Conservation (phyloP, 2,797 vertebrate genomes). For the Setipinna tenuifilis region DNA sequence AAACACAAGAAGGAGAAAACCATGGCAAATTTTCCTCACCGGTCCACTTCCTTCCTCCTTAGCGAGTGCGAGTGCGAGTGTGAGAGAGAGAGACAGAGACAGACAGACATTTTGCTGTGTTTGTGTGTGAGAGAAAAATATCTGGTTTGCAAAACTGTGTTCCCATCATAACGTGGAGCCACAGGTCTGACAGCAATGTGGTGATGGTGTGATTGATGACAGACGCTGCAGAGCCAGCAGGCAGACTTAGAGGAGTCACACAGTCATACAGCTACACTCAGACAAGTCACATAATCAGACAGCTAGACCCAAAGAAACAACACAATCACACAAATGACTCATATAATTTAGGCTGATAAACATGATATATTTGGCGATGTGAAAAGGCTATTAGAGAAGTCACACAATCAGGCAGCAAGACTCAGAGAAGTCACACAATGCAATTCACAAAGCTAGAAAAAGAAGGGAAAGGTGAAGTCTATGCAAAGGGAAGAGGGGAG, state of each 20-base stretch:
- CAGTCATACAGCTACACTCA: too few relatives aligned
- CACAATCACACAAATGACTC: too few relatives aligned
- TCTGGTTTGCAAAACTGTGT: neutral
- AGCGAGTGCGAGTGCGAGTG: neutral
- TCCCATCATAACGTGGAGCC: neutral
- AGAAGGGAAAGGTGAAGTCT: too few relatives aligned
- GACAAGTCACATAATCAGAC: too few relatives aligned
- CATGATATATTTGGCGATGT: too few relatives aligned
- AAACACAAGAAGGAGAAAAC: neutral
- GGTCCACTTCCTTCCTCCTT: neutral
- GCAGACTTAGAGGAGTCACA: neutral
- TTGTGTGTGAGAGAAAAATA: neutral
- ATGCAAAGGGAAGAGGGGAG: neutral
- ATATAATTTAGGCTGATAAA: too few relatives aligned
- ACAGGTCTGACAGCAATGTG: neutral
- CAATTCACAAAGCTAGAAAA: too few relatives aligned
- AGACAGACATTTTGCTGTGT: neutral
- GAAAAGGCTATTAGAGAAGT: too few relatives aligned
- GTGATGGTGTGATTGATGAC: neutral
- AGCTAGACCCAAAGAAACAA: too few relatives aligned
- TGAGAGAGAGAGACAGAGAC: too few relatives aligned
- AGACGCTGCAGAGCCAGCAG: neutral
- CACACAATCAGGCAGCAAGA: too few relatives aligned
- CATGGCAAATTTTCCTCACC: neutral
- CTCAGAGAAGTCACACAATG: too few relatives aligned